phyloP scores from a whole-genome alignment of 1,140 invertebrate genomes.

The Gryllus bimaculatus region DNA sequence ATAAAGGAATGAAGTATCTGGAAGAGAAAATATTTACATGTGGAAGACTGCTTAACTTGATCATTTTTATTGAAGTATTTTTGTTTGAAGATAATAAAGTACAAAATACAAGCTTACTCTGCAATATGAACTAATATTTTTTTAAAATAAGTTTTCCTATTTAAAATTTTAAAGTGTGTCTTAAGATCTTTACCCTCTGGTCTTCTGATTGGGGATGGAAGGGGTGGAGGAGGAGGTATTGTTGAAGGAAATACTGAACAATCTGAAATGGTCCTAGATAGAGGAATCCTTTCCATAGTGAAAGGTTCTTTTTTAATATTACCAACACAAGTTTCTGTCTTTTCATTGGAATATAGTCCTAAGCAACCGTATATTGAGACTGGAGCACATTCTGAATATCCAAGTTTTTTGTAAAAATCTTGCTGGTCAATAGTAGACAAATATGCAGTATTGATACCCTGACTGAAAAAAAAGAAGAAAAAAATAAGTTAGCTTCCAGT shows the following conservation, averaged over 20 bases:
- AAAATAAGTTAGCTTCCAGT: background rate
- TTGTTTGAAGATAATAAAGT: too few relatives aligned
- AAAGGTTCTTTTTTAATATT: too few relatives aligned
- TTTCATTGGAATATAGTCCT: background rate
- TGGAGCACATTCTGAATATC: conserved; percentile 56
- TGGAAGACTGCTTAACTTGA: too few relatives aligned
- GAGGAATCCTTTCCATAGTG: too few relatives aligned
- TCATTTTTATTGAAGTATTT: too few relatives aligned
- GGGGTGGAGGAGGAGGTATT: conserved; percentile 10
- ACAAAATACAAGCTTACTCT: too few relatives aligned
- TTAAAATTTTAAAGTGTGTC: too few relatives aligned
- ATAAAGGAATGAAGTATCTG: too few relatives aligned
- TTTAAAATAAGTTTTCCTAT: conserved; percentile 22
- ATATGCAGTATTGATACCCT: conserved; percentile 53
- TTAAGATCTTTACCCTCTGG: too few relatives aligned
- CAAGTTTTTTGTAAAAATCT: conserved; percentile 64
- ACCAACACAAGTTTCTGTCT: too few relatives aligned
- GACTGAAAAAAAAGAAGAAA: conserved; percentile 25
- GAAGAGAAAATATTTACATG: too few relatives aligned
- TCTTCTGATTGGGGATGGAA: background rate
- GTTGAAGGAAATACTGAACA: background rate
- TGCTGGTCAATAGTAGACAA: conserved; percentile 68
- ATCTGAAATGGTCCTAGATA: too few relatives aligned
- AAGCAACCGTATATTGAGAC: conserved; percentile 51
- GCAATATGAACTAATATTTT: conserved; percentile 15